A percentile compares a stretch with the other conserved stretches of the same genome.
phyloP scores from a whole-genome alignment of 2,797 vertebrate species.

The Hypotaenidia philippensis region DNA sequence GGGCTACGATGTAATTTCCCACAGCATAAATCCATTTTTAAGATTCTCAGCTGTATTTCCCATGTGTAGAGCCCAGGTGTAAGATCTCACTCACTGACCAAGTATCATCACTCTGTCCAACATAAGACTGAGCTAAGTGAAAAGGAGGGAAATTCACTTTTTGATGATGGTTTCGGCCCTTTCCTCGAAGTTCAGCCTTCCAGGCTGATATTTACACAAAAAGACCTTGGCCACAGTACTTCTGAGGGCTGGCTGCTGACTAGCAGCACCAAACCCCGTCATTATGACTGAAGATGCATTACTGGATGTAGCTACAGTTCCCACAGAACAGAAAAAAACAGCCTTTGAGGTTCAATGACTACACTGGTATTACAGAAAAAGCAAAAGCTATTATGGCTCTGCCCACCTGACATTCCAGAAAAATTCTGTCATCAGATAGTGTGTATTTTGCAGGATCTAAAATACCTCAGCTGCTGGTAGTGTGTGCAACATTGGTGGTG shows the following conservation, averaged over 20 bases:
- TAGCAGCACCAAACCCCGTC: background rate
- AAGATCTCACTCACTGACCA: background rate
- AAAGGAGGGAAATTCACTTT: background rate
- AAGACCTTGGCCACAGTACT: background rate
- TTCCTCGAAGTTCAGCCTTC: background rate
- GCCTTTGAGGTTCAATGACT: background rate
- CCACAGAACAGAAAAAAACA: background rate
- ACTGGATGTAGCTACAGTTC: background rate
- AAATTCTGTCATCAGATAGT: background rate
- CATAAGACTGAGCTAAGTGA: background rate
- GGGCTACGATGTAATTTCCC: background rate
- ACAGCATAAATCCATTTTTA: background rate
- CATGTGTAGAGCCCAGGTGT: background rate
- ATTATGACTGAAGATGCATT: background rate
- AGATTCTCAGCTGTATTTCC: background rate
- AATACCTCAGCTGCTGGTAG: background rate
- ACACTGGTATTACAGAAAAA: background rate
- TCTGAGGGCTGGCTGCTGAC: background rate
- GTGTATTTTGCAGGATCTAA: background rate
- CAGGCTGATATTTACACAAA: background rate
- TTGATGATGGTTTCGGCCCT: background rate
- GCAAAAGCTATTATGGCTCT: background rate
- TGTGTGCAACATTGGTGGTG: fast-evolving
- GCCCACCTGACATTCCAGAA: background rate
- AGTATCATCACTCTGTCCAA: background rate